phyloP scores from a whole-genome alignment of 2,797 vertebrate species.

The Zenarchopterus dispar region DNA sequence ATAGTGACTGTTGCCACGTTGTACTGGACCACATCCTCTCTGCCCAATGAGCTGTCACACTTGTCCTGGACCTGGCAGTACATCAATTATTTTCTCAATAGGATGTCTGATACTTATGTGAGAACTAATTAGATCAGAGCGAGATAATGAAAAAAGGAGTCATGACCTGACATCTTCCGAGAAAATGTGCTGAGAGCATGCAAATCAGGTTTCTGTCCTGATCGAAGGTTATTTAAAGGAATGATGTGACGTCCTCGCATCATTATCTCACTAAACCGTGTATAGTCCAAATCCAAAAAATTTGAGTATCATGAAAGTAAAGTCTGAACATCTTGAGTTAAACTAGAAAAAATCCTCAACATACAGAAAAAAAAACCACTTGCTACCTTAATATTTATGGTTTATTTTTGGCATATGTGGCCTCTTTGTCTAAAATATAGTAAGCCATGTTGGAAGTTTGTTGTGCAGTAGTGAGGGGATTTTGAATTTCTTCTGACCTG shows the following conservation, averaged over 20 bases:
- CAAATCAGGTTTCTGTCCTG: constrained; percentile 26
- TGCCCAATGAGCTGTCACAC: constrained; percentile 31
- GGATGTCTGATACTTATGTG: constrained; percentile 38
- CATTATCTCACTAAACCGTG: constrained; percentile 9
- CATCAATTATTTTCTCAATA: constrained; percentile 29
- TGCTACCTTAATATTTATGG: not conserved
- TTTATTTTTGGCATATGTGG: not conserved
- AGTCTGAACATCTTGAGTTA: not conserved
- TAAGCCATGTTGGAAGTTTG: too few species aligned
- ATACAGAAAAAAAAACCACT: not conserved
- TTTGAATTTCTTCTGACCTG: constrained; percentile 76
- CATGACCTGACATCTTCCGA: not conserved
- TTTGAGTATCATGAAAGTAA: not conserved
- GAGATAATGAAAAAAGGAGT: constrained; percentile 3
- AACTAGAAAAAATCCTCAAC: not conserved
- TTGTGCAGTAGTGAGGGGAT: too few species aligned
- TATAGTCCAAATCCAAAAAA: constrained; percentile 15
- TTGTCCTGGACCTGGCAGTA: constrained; percentile 6
- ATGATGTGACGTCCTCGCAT: constrained; percentile 15
- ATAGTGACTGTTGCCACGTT: constrained; percentile 29
- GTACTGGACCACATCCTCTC: constrained; percentile 15
- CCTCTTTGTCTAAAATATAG: not conserved
- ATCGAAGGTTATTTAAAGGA: constrained; percentile 18
- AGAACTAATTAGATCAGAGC: constrained; percentile 36
- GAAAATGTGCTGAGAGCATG: constrained; percentile 12